Evolutionary conservation across 53 echinoderm and acorn worm species (phyloP).

Genomic region (Henricia sp.): DNA sequence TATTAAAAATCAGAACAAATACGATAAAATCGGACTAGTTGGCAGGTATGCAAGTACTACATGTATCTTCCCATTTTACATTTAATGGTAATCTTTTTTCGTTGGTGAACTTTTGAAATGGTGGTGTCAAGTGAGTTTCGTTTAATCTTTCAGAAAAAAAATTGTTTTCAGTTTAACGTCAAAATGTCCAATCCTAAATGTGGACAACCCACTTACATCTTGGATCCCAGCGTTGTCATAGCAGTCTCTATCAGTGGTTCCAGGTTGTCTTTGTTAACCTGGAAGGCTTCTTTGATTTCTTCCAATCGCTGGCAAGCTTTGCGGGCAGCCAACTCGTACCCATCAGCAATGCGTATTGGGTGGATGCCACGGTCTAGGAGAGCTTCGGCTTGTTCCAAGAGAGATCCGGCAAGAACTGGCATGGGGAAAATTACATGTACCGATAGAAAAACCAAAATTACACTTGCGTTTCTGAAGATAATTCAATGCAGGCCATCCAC

Average conservation of each 20-base stretch:
- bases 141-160: background rate
- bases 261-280: slow-evolving; percentile 80
- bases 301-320: slow-evolving; percentile 84
- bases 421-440: background rate
- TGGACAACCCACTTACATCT: slow-evolving; percentile 77
- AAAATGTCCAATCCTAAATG: background rate
- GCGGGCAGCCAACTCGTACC: slow-evolving; percentile 93
- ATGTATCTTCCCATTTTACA: too few species aligned
- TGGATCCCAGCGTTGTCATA: slow-evolving; percentile 97
- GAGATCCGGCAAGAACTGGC: slow-evolving; percentile 91
- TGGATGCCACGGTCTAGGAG: slow-evolving; percentile 96
- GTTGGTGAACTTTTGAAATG: too few species aligned
- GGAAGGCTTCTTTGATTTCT: slow-evolving; percentile 89
- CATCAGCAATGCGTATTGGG: slow-evolving; percentile 96
- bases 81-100: too few species aligned
- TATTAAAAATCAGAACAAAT: too few species aligned
- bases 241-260: slow-evolving; percentile 94
- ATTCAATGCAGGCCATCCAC: too few species aligned
- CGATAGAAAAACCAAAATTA: too few species aligned
- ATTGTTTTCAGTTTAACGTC: background rate
- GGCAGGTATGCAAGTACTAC: too few species aligned
- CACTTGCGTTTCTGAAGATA: too few species aligned
- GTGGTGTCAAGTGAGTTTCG: background rate
- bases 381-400: slow-evolving; percentile 92
- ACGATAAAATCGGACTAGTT: too few species aligned